Evolutionary conservation across 2,888 invertebrate genomes (phyloP).

Genomic region (Trissoscelio sp.): DNA sequence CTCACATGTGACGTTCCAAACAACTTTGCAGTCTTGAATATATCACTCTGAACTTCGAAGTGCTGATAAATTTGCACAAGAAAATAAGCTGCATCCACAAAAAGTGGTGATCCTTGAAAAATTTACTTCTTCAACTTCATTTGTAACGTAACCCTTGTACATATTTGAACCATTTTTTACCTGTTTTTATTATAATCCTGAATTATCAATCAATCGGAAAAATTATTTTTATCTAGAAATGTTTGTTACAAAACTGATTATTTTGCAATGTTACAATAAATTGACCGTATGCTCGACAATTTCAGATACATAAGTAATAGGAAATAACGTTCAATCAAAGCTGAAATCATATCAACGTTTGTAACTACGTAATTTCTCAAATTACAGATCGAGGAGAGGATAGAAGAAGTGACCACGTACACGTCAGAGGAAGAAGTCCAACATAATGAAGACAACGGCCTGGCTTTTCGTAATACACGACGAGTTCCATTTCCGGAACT

Average conservation of each 20-base stretch:
- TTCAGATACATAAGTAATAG: slow-evolving; percentile 19
- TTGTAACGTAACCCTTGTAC: slow-evolving; percentile 23
- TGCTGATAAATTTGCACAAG: slow-evolving; percentile 28
- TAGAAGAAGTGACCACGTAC: slow-evolving; percentile 83
- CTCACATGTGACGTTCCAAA: neutral
- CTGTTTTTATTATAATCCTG: neutral
- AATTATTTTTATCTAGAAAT: too few relatives aligned
- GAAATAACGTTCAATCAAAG: slow-evolving; percentile 27
- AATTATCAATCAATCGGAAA: slow-evolving; percentile 14
- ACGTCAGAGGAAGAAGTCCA: slow-evolving; percentile 79
- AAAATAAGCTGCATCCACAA: slow-evolving; percentile 41
- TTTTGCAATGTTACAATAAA: neutral
- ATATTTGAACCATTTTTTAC: slow-evolving; percentile 30
- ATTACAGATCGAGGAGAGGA: slow-evolving; percentile 83
- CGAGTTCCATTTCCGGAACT: slow-evolving; percentile 89
- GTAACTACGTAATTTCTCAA: slow-evolving; percentile 57
- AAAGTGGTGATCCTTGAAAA: slow-evolving; percentile 70
- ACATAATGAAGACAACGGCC: slow-evolving; percentile 74
- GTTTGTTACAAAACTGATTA: too few relatives aligned
- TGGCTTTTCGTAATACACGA: slow-evolving; percentile 77
- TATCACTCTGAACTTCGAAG: slow-evolving; percentile 3
- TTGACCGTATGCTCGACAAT: neutral
- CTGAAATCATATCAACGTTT: slow-evolving; percentile 29
- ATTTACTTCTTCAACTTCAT: slow-evolving; percentile 15
- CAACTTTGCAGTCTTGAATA: slow-evolving; percentile 17